Conservation (phyloP, 2,113 vertebrate genomes). For the Myiozetetes cayanensis region DNA sequence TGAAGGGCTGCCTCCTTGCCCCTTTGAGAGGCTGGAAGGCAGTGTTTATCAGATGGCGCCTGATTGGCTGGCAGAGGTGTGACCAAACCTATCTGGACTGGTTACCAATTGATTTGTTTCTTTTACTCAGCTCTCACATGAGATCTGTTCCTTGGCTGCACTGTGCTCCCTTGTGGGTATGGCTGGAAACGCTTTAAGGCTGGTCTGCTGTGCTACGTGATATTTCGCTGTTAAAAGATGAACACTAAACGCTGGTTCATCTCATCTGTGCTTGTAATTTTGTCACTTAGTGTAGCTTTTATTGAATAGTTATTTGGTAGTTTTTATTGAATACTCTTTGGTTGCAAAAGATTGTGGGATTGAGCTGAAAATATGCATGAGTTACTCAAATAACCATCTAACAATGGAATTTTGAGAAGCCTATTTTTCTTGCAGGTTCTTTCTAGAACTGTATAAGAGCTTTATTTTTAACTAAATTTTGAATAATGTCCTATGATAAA, state of each 20-base stretch:
- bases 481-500: not conserved
- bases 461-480: not conserved
- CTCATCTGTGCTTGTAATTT: not conserved
- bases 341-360: not conserved
- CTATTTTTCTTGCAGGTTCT: not conserved
- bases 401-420: not conserved
- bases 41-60: conserved; percentile 7
- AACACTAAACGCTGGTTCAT: not conserved
- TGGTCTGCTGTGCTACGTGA: not conserved
- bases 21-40: conserved; percentile 30
- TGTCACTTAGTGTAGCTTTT: not conserved
- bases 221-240: not conserved
- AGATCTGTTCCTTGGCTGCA: conserved; percentile 52
- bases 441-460: not conserved
- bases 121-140: not conserved
- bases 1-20: not conserved
- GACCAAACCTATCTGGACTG: conserved; percentile 42
- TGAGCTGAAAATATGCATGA: not conserved
- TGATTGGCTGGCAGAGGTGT: conserved; percentile 58
- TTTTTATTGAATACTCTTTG: not conserved
- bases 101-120: conserved; percentile 29
- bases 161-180: conserved; percentile 75
- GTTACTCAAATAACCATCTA: not conserved
- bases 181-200: conserved; percentile 44
- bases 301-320: not conserved